phyloP scores from a whole-genome alignment of 2,888 invertebrate genomes.

The Prosopocoilus inquinatus region DNA sequence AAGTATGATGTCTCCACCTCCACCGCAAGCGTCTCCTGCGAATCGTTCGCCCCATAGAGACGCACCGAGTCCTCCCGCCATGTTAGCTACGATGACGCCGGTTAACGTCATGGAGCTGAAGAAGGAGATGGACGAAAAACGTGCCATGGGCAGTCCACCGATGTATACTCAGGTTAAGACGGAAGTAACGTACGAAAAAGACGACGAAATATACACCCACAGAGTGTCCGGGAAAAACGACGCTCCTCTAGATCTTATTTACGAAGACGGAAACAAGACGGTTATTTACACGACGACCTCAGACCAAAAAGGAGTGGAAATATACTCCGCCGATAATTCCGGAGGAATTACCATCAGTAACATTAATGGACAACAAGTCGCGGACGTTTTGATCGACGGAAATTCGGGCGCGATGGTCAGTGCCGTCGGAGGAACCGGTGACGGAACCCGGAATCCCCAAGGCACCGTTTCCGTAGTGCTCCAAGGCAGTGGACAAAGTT shows the following conservation, averaged over 20 bases:
- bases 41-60: slow-evolving; percentile 52
- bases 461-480: slow-evolving; percentile 52
- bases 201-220: slow-evolving; percentile 52
- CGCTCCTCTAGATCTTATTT: slow-evolving; percentile 77
- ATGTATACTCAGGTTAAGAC: slow-evolving; percentile 59
- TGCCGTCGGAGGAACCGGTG: slow-evolving; percentile 47
- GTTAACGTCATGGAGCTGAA: slow-evolving; percentile 77
- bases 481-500: slow-evolving; percentile 55
- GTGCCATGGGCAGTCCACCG: slow-evolving; percentile 59
- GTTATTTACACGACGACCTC: slow-evolving; percentile 78
- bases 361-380: slow-evolving; percentile 51
- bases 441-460: slow-evolving; percentile 49
- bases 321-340: slow-evolving; percentile 65
- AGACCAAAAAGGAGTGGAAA: slow-evolving; percentile 78
- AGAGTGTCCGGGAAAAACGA: slow-evolving; percentile 61
- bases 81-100: slow-evolving; percentile 85
- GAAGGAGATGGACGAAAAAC: slow-evolving; percentile 64
- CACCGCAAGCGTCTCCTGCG: slow-evolving; percentile 55
- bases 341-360: slow-evolving; percentile 50
- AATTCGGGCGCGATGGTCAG: slow-evolving; percentile 56
- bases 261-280: slow-evolving; percentile 81
- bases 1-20: slow-evolving; percentile 51
- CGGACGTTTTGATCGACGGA: slow-evolving; percentile 57
- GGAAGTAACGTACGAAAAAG: slow-evolving; percentile 52
- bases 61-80: slow-evolving; percentile 68